Evolutionary conservation across 2,888 invertebrate genomes (phyloP).

Genomic region (Ariolimax columbianus): DNA sequence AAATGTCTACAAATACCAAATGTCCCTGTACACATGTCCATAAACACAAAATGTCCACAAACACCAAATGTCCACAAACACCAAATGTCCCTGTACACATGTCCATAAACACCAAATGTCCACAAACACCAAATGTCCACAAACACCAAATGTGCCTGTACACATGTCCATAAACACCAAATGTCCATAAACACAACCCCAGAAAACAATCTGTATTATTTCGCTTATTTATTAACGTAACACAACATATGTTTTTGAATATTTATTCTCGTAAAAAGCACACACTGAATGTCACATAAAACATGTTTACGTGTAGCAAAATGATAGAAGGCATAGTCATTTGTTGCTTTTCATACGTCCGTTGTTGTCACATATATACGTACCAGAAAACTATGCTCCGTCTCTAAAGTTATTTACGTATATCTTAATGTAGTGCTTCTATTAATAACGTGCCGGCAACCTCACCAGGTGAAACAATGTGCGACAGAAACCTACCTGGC

Average conservation of each 20-base stretch:
- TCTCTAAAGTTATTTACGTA: not conserved
- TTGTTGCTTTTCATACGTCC: not conserved
- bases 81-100: too few species aligned
- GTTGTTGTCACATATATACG: not conserved
- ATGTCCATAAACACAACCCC: not conserved
- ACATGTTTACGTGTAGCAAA: not conserved
- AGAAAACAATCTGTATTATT: too few species aligned
- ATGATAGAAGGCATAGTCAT: not conserved
- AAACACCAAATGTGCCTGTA: too few species aligned
- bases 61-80: too few species aligned
- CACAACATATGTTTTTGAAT: not conserved
- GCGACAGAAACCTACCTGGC: too few species aligned
- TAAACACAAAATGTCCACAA: too few species aligned
- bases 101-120: too few species aligned
- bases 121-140: too few species aligned
- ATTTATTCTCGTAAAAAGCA: constrained; percentile 24
- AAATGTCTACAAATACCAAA: too few species aligned
- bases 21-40: too few species aligned
- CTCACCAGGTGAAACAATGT: not conserved
- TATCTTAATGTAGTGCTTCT: not conserved
- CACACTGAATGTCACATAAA: not conserved
- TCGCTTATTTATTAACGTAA: too few species aligned
- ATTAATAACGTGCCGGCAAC: not conserved
- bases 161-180: too few species aligned
- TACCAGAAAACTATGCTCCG: not conserved